Evolutionary conservation across 2,113 vertebrate genomes (phyloP).

Genomic region (Chlamydotis undulata): DNA sequence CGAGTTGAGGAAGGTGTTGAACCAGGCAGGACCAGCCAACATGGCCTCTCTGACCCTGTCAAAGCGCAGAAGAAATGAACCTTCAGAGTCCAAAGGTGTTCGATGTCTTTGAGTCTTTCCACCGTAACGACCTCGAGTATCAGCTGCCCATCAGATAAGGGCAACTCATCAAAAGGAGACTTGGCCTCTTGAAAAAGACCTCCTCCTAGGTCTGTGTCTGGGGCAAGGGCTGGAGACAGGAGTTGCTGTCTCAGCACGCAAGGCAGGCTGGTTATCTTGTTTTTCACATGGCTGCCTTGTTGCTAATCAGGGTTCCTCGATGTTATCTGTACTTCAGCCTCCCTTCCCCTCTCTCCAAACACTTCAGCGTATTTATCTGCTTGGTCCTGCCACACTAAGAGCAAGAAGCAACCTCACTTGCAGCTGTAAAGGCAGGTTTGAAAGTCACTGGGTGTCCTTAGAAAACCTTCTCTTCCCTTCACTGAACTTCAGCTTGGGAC

Average conservation of each 20-base stretch:
- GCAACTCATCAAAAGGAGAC: neutral
- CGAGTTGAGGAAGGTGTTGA: neutral
- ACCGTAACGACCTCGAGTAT: accelerated
- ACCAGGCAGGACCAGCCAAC: neutral
- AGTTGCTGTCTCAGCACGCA: constrained; percentile 32
- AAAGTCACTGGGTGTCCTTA: neutral
- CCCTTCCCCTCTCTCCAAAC: neutral
- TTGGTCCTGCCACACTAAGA: neutral
- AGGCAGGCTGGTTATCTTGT: neutral
- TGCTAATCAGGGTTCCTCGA: neutral
- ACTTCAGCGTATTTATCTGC: neutral
- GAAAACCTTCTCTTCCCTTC: neutral
- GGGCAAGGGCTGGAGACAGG: neutral
- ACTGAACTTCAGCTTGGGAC: neutral
- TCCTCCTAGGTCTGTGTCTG: neutral
- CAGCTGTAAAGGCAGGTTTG: neutral
- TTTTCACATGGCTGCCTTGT: neutral
- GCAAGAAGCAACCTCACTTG: neutral
- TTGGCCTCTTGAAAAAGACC: neutral
- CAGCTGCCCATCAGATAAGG: neutral
- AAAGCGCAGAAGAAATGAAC: neutral
- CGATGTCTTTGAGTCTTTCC: neutral
- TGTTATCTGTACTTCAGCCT: neutral
- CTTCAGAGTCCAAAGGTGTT: neutral
- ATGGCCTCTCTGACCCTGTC: neutral